phyloP scores from a whole-genome alignment of 2,113 vertebrate species.

The Picathartes gymnocephalus region DNA sequence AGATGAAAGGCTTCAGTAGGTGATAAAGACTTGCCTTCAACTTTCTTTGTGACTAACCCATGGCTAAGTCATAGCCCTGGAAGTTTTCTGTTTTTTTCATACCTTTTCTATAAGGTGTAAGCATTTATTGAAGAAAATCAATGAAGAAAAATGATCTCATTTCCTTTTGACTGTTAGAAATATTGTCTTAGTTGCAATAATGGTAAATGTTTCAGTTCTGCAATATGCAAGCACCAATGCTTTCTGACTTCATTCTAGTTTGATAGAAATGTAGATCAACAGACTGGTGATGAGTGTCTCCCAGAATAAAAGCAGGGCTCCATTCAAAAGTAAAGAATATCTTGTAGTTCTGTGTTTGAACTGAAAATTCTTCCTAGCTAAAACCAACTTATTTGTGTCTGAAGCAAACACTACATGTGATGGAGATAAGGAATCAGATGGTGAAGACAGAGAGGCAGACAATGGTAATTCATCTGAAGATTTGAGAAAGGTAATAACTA shows the following conservation, averaged over 20 bases:
- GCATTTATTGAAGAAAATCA: neutral
- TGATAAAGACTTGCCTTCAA: neutral
- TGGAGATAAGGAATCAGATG: neutral
- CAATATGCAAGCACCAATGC: neutral
- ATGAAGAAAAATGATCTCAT: neutral
- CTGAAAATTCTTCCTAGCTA: neutral
- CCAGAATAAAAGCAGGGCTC: neutral
- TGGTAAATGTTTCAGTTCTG: neutral
- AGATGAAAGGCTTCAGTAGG: neutral
- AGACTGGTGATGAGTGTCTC: neutral
- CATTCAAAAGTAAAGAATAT: neutral
- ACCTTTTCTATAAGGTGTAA: neutral
- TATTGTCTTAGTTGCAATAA: neutral
- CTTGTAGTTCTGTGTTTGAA: neutral
- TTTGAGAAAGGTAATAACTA: neutral
- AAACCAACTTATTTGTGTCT: neutral
- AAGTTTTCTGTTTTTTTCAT: neutral
- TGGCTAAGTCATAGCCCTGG: neutral
- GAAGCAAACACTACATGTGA: neutral
- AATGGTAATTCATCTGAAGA: neutral
- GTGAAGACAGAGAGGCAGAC: neutral
- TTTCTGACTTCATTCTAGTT: neutral
- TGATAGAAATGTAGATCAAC: neutral
- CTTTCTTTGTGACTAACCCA: neutral
- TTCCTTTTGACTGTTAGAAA: neutral